Base-by-base conservation (phyloP, 2,797 vertebrate genomes). In the Silurus aristotelis region DNA sequence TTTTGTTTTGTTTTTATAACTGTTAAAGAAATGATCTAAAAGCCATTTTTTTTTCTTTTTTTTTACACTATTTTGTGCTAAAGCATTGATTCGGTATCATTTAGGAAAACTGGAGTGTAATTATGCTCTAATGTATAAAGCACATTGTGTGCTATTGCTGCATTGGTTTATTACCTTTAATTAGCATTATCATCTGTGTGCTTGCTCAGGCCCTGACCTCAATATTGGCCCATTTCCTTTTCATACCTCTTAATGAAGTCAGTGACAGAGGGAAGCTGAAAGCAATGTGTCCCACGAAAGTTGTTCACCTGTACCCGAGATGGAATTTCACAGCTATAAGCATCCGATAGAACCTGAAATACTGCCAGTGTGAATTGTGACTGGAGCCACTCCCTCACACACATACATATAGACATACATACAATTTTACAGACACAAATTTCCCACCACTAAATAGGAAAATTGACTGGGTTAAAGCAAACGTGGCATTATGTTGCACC, bases 241-340 rank as follows among this genome's bases (percentile, higher is more conserved):
- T 60, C 38, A 19, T 46, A 64, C 10, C 27, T n/a, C 52, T 87
- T 82, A 77, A 77, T 84, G 67, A 56, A 56, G 68, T 61, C 79
- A 83, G 77, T 88, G 70, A 83, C 82, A 60, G 82, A 19, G 46
- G 27, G 31, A 85, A 46, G 20, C 19, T 12, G 14, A 9, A 13
- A 60, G 68, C 22, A 58, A 52, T 80, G 27, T 20, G 6, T 68
- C 13, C 20, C 19, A 83, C 8, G 17, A 87, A 80, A 72, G 66
- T 55, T 80, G 48, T n/a, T 63, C n/a, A 86, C 76, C 80, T 82
- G 43, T 58, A 61, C 46, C 25, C 46, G 25, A 81, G 10, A 81
- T 38, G 61, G 12, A 61, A 86, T 82, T 81, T 55, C 73, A 81
- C 66, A 81, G 72, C 8, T 8, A 38, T 52, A 83, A 63, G 81